phyloP scores from a whole-genome alignment of 1,140 invertebrate species.

The Lysiphlebus fabarum region DNA sequence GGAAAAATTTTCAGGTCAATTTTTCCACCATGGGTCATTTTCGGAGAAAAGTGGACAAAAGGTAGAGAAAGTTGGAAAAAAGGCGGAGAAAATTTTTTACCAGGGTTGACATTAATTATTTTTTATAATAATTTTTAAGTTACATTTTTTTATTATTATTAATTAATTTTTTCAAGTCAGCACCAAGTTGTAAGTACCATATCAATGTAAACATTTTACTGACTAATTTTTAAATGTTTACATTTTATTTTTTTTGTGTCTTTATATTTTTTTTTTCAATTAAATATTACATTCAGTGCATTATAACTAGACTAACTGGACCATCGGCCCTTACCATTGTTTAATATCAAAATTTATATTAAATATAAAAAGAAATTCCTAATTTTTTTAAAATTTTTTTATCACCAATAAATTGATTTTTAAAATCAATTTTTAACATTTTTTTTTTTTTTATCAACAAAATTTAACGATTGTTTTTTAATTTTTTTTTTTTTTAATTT shows the following conservation, averaged over 20 bases:
- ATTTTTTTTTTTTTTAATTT: background rate
- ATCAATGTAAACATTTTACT: conserved; percentile 35
- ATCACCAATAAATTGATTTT: conserved; percentile 8
- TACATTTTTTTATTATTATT: background rate
- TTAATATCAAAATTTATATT: background rate
- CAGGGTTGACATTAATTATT: too few species aligned
- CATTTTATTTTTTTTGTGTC: conserved; percentile 21
- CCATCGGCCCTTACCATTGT: conserved; percentile 24
- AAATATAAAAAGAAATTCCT: too few species aligned
- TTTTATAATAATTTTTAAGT: background rate
- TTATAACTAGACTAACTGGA: conserved; percentile 20
- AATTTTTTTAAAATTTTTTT: conserved; percentile 6
- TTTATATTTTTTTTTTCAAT: conserved; percentile 31
- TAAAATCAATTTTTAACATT: conserved; percentile 8
- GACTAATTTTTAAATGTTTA: conserved; percentile 35
- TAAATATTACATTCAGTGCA: conserved; percentile 35
- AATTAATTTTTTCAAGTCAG: background rate
- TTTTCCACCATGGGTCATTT: too few species aligned
- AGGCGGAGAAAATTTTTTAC: too few species aligned
- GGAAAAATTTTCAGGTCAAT: too few species aligned
- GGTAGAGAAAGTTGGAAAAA: too few species aligned
- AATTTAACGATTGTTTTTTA: background rate
- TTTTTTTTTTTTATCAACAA: background rate
- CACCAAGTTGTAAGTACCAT: conserved; percentile 33
- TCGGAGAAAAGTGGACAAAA: too few species aligned